These are phyloP conservation scores for Hyposoter didymator DNA, from an alignment of 2,888 invertebrate species.

Conservation along the genomic window DNA sequence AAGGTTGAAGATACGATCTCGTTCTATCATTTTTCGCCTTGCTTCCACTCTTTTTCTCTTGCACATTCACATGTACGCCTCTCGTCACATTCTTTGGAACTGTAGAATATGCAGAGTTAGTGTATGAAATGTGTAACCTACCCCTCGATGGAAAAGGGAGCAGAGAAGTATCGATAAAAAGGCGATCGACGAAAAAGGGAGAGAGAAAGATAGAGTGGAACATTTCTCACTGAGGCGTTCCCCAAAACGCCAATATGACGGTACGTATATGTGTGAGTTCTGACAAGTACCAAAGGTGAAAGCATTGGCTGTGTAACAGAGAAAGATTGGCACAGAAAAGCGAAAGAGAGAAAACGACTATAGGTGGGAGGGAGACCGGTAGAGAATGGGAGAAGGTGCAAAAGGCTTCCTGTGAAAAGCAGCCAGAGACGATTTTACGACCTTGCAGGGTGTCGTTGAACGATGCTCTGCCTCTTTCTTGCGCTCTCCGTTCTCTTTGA, in stretches of 20 bases:
- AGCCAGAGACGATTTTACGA: slow-evolving; percentile 64
- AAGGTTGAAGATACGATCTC: slow-evolving; percentile 25
- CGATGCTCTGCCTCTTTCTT: slow-evolving; percentile 9
- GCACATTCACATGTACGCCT: background rate
- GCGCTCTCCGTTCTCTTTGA: slow-evolving; percentile 1
- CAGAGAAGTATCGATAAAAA: slow-evolving; percentile 43
- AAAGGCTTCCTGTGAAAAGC: slow-evolving; percentile 53
- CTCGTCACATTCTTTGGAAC: background rate
- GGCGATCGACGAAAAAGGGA: slow-evolving; percentile 1
- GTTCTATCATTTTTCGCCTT: background rate
- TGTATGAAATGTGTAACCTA: slow-evolving; percentile 12
- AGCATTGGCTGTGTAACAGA: background rate
- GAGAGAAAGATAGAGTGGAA: slow-evolving; percentile 14
- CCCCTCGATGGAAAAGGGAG: slow-evolving; percentile 30
- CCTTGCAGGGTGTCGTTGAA: slow-evolving; percentile 47
- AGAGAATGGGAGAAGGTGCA: slow-evolving; percentile 53
- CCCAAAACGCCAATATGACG: slow-evolving; percentile 40
- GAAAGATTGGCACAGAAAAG: slow-evolving; percentile 25
- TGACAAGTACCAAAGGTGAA: slow-evolving; percentile 5
- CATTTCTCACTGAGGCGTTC: slow-evolving; percentile 47
- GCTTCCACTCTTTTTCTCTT: background rate
- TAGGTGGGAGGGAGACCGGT: background rate
- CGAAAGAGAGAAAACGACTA: slow-evolving; percentile 29
- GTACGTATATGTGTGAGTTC: slow-evolving; percentile 14
- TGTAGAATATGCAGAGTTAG: slow-evolving; percentile 4